These are phyloP conservation scores for Lacanobia wlatinum DNA, from an alignment of 2,888 invertebrate species.

Conservation along the genomic window DNA sequence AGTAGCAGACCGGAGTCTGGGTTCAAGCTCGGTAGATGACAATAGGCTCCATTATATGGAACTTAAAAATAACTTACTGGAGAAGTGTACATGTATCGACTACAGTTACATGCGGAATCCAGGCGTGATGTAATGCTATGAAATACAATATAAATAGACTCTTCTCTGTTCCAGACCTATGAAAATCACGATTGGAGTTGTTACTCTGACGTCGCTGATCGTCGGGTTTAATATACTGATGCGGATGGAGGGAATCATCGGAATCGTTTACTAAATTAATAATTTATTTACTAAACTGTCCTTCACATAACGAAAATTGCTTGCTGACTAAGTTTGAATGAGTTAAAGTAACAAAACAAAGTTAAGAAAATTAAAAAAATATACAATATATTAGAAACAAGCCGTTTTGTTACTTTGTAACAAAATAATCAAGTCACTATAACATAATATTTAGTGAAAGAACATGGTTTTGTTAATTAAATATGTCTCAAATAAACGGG, in stretches of 20 bases:
- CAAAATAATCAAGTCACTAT: constrained; percentile 34
- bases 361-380: neutral
- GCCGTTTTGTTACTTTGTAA: constrained; percentile 39
- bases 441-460: constrained; percentile 30
- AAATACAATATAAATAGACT: neutral
- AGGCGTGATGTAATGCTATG: neutral
- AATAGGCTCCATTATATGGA: too few species aligned
- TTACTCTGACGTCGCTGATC: constrained; percentile 81
- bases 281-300: constrained; percentile 9
- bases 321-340: constrained; percentile 2
- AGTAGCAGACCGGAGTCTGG: too few species aligned
- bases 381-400: neutral
- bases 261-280: constrained; percentile 55
- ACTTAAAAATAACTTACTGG: too few species aligned
- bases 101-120: too few species aligned
- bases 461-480: constrained; percentile 35
- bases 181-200: constrained; percentile 86
- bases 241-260: constrained; percentile 77
- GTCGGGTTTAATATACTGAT: constrained; percentile 80
- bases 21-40: too few species aligned
- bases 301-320: neutral
- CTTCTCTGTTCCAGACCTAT: constrained; percentile 78
- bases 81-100: neutral
- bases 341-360: constrained; percentile 31
- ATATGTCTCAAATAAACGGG: constrained; percentile 27